Percentiles rank a stretch among this genome's conserved stretches.
These are phyloP conservation scores for Chouioia cunea DNA, from an alignment of 2,888 invertebrate species.

Conservation along the genomic window DNA sequence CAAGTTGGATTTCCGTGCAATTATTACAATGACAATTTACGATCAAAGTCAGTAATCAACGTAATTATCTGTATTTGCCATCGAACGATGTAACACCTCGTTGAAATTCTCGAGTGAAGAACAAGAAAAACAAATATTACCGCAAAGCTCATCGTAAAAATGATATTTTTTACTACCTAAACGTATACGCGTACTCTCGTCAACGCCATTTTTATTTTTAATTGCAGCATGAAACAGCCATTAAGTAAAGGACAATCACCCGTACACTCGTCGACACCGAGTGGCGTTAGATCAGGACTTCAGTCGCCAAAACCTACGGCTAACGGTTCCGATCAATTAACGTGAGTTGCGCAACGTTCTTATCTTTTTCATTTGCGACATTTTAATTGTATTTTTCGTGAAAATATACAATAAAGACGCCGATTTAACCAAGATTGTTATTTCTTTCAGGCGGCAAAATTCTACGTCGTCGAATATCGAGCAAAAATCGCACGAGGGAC, in stretches of 20 bases:
- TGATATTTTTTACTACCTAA: conserved; percentile 8
- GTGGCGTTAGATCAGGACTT: conserved; percentile 61
- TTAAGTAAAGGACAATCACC: conserved; percentile 65
- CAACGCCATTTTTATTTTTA: conserved; percentile 37
- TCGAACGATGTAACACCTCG: too few relatives aligned
- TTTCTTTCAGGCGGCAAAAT: conserved; percentile 51
- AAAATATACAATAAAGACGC: conserved; percentile 8
- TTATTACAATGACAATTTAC: too few relatives aligned
- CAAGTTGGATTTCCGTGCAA: too few relatives aligned
- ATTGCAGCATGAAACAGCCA: conserved; percentile 63
- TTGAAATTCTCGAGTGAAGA: too few relatives aligned
- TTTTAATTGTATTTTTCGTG: neutral
- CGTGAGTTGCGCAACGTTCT: conserved; percentile 35
- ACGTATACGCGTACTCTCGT: conserved; percentile 25
- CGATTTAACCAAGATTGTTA: neutral
- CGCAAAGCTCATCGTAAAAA: too few relatives aligned
- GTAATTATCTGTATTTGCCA: too few relatives aligned
- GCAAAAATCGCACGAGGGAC: conserved; percentile 62
- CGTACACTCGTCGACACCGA: conserved; percentile 62
- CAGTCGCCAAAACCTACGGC: conserved; percentile 65
- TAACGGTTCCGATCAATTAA: conserved; percentile 61
- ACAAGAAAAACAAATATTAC: too few relatives aligned
- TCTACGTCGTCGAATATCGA: conserved; percentile 56
- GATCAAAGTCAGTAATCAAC: too few relatives aligned
- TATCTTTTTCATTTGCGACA: neutral